phyloP scores from a whole-genome alignment of 2,888 invertebrate species.

The Augochlorella aurata region DNA sequence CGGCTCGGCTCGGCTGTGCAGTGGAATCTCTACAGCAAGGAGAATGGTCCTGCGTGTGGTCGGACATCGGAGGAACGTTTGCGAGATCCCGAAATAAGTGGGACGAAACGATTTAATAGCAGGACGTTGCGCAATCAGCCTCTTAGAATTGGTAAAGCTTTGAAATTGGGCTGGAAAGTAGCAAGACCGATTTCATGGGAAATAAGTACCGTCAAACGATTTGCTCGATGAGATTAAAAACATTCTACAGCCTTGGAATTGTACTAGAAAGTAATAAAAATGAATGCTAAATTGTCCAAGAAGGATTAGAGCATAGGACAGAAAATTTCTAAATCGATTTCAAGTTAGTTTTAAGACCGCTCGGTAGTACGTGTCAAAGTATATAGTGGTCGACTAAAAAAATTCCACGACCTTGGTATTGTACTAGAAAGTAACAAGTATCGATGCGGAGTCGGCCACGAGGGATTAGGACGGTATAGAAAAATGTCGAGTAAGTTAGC shows the following conservation, averaged over 20 bases:
- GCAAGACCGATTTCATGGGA: background rate
- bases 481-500: background rate
- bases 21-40: background rate
- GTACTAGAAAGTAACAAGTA: background rate
- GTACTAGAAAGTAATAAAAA: background rate
- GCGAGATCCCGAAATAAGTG: background rate
- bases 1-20: background rate
- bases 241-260: background rate
- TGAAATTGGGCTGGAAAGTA: background rate
- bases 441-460: background rate
- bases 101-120: background rate
- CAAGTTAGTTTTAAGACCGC: no score
- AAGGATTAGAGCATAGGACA: background rate
- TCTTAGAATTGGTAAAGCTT: background rate
- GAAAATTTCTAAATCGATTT: background rate
- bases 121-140: no score
- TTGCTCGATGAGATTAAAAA: background rate
- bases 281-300: rapidly evolving
- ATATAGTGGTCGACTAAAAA: background rate
- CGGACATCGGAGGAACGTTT: background rate
- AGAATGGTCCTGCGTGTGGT: background rate
- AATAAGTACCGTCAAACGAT: no score
- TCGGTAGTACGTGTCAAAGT: no score
- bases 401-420: background rate
- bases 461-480: background rate